A percentile compares a stretch with the other conserved stretches of the same genome.
Conservation (phyloP, 2,797 vertebrate genomes). For the Carapus acus region DNA sequence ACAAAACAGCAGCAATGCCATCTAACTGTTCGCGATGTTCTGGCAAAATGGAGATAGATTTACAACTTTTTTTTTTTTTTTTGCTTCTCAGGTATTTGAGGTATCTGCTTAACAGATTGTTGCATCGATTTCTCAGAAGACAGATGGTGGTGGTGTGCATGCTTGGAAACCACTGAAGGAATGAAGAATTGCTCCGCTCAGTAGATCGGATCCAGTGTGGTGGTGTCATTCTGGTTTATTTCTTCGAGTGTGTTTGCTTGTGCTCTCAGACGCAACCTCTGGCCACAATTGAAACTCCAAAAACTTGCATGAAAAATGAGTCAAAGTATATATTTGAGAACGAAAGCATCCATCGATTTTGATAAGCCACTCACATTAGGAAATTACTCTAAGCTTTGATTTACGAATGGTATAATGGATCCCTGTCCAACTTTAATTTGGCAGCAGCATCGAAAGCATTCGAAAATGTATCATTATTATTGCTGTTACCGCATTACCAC, state of each 20-base stretch:
- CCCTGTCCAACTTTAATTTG: too few relatives aligned
- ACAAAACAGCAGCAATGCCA: constrained; percentile 72
- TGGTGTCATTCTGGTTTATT: constrained; percentile 68
- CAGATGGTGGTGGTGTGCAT: constrained; percentile 73
- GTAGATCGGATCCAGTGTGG: constrained; percentile 77
- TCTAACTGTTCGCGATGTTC: constrained; percentile 71
- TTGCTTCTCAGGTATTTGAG: constrained; percentile 73
- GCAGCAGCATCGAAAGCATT: too few relatives aligned
- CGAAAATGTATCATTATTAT: too few relatives aligned
- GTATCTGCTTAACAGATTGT: constrained; percentile 80
- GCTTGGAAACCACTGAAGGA: constrained; percentile 72
- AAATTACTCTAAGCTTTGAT: constrained; percentile 3
- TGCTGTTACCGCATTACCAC: constrained; percentile 13
- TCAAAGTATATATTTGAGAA: constrained; percentile 45
- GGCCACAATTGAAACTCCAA: constrained; percentile 72
- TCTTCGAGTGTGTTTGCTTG: constrained; percentile 66
- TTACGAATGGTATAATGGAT: too few relatives aligned
- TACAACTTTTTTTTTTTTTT: constrained; percentile 69
- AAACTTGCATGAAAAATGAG: constrained; percentile 54
- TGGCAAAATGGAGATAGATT: constrained; percentile 73
- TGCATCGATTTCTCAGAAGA: constrained; percentile 78
- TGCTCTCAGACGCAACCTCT: constrained; percentile 67
- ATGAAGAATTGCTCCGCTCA: constrained; percentile 76
- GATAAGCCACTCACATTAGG: background rate
- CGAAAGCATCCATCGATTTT: constrained; percentile 1